A percentile compares a stretch with the other conserved stretches of the same genome.
phyloP scores from a whole-genome alignment of 2,888 invertebrate genomes.

The Oscheius sp. region DNA sequence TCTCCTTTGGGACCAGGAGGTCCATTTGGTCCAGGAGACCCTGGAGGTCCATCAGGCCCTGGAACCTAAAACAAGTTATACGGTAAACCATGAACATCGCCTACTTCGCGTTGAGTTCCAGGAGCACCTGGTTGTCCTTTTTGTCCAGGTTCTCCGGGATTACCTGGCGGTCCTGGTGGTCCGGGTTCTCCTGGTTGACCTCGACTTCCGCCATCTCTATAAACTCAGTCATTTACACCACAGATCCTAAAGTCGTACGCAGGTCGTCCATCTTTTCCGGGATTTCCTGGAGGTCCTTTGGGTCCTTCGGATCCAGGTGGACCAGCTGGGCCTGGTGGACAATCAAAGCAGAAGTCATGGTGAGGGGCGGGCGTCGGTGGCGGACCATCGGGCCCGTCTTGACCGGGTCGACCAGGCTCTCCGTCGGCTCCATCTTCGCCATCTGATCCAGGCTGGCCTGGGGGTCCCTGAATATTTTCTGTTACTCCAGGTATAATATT shows the following conservation, averaged over 20 bases:
- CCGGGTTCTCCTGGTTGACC: constrained; percentile 58
- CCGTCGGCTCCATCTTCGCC: constrained; percentile 45
- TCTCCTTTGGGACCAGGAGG: constrained; percentile 53
- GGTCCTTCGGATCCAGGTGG: constrained; percentile 53
- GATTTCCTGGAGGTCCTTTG: constrained; percentile 53
- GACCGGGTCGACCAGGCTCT: constrained; percentile 45
- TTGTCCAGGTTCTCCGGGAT: constrained; percentile 8
- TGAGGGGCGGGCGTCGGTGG: constrained; percentile 55
- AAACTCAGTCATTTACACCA: too few relatives aligned
- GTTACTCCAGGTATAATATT: background rate
- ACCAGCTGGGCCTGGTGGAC: constrained; percentile 56
- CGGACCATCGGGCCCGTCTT: constrained; percentile 51
- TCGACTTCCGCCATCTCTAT: constrained; percentile 22
- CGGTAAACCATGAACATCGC: too few relatives aligned
- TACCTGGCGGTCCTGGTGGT: constrained; percentile 40
- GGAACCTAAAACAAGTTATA: constrained; percentile 22
- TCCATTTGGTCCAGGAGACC: constrained; percentile 47
- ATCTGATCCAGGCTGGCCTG: constrained; percentile 61
- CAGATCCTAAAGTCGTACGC: constrained; percentile 29
- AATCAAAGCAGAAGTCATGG: constrained; percentile 60
- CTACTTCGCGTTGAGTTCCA: constrained; percentile 53
- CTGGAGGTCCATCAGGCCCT: constrained; percentile 43
- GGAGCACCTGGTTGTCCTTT: constrained; percentile 52
- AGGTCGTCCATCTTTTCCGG: constrained; percentile 58
- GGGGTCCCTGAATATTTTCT: constrained; percentile 47